Base-by-base conservation (phyloP, 2,797 vertebrate species). In the Gymnothorax javanicus region DNA sequence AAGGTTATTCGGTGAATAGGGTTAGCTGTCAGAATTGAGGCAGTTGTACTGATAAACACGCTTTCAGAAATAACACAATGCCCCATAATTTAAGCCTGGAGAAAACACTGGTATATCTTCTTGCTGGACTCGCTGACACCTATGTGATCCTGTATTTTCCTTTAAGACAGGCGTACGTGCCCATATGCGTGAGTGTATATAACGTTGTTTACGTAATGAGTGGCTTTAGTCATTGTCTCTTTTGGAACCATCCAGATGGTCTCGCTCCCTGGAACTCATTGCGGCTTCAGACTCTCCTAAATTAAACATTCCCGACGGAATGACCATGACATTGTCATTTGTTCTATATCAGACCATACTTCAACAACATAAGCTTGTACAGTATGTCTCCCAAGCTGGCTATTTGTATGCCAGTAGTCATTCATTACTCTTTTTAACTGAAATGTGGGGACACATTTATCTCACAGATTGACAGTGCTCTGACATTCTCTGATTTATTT, bases 161-260 rank as follows among this genome's bases (percentile, higher is more conserved):
- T 77, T 33, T 50, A 52, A 50, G 8, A 17, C 4, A 50, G 43
- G n/a, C 56, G 75, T 64, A n/a, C 81, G 52, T 64, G 15, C 33
- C 43, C 56, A 5, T 56, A 5, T 85, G 69, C 59, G 23, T 77
- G 25, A 75, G 17, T 86, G 27, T 64, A 8, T n/a, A 2, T 62
- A 8, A 54, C 52, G 23, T 12, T 77, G 52, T 8, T 50, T 56
- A 56, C 43, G 17, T 17, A 52, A 50, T 77, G 12, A 15, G 20
- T 50, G 43, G 23, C 33, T 73, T 2, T 77, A 27, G 77, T 52
- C 13, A 56, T 81, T 20, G 52, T 85, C 81, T 83, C 54, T 17
- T 17, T 9, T 84, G 87, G 89, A 73, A 84, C 85, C 56, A 90
- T 91, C 84, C 90, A 90, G 86, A 91, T 91, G 87, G 85, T 91